A percentile compares a stretch with the other conserved stretches of the same genome.
Evolutionary conservation across 2,888 invertebrate genomes (phyloP).

Genomic region (Gryllus longicercus): DNA sequence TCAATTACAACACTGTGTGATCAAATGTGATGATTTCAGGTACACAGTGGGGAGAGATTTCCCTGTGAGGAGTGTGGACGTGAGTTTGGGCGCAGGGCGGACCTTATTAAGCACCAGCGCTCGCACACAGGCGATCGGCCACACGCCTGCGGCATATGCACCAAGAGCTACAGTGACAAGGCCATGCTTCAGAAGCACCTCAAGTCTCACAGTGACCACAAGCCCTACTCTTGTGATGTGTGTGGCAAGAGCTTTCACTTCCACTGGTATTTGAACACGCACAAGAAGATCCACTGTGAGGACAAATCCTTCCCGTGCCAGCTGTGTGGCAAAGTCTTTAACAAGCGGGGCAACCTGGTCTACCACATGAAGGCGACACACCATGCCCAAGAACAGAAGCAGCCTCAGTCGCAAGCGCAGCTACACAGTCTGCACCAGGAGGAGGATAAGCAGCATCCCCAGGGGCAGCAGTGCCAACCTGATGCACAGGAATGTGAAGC

Average conservation of each 20-base stretch:
- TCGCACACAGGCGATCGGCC: conserved; percentile 32
- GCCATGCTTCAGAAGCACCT: conserved; percentile 34
- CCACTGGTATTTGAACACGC: conserved; percentile 34
- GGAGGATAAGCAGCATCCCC: too few relatives aligned
- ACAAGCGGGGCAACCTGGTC: conserved; percentile 31
- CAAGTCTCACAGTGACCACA: conserved; percentile 34
- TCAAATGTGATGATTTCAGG: background rate
- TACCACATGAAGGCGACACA: conserved; percentile 26
- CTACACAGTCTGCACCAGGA: background rate
- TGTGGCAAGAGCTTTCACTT: conserved; percentile 36
- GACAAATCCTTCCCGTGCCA: conserved; percentile 31
- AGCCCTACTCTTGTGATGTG: conserved; percentile 34
- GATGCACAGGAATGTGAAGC: too few relatives aligned
- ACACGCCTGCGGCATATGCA: conserved; percentile 33
- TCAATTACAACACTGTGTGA: background rate
- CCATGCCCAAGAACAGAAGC: background rate
- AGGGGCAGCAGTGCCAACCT: too few relatives aligned
- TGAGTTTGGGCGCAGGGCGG: conserved; percentile 34
- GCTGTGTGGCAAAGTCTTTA: conserved; percentile 33
- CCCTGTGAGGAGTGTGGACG: conserved; percentile 35
- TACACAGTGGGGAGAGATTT: conserved; percentile 34
- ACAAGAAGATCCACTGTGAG: conserved; percentile 35
- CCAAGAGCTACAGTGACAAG: conserved; percentile 33
- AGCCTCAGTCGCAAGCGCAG: background rate
- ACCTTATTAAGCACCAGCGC: conserved; percentile 33